Base-by-base conservation (phyloP, 2,113 vertebrate genomes). In the Parotia lawesii region DNA sequence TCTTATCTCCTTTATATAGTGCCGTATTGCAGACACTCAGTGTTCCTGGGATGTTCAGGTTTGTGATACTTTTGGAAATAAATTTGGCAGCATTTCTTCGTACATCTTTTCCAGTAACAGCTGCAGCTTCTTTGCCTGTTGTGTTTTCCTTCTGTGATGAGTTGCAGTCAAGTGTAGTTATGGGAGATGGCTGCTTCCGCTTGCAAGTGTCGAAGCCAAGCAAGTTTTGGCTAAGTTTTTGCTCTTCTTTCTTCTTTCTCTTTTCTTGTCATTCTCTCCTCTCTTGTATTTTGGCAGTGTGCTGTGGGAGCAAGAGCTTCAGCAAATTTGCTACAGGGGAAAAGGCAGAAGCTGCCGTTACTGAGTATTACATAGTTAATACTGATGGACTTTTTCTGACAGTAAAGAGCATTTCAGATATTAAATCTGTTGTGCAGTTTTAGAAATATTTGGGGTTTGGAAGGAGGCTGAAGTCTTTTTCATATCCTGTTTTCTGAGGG, bases 131-230 rank as follows among this genome's bases (percentile, higher is more conserved):
- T 91, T 85, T 93, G 93, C 94, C 91, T 94, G 87, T 96, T 96
- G 89, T 94, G 81, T 97, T 96, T 96, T 92, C 94, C 89, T 95
- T 96, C 93, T 96, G 94, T 96, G 96, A 79, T 79, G 93, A 85
- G 84, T 73, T 92, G 89, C 91, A 95, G 93, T 93, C 78, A 86
- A 95, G 87, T 80, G 89, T 79, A 76, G 91, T 82, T 95, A 27
- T 12, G 65, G 81, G 85, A 91, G 91, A 95, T 91, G 78, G 93
- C 91, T 91, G 85, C 79, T 94, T 89, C 89, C 62, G 37, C 67
- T 58, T 47, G 0, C 7, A 10, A 66, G 87, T 48, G 51, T 71
- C 8, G 11, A 62, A 94, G 94, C 95, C 94, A 96, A 91, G 89
- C 74, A 87, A 94, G 89, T 95, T 87, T 89, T 95, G 94, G 81